Conservation (phyloP, 92 coral and sea anemone genomes). For the Bergia puertoricense region DNA sequence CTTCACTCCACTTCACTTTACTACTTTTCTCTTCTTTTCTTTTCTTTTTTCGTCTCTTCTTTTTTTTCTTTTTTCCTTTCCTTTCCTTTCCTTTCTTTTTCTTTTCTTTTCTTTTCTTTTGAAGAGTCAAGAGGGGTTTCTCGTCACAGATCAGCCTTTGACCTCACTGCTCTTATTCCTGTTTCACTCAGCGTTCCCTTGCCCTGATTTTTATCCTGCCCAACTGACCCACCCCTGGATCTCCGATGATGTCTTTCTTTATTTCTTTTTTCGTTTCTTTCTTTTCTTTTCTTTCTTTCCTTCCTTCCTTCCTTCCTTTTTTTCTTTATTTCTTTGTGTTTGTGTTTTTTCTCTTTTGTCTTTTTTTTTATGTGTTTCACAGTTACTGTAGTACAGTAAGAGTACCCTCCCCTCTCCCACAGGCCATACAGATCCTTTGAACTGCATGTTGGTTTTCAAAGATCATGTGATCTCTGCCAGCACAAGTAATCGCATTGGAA, state of each 20-base stretch:
- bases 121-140: too few relatives aligned
- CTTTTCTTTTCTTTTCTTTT: background rate
- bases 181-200: too few relatives aligned
- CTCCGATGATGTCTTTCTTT: background rate
- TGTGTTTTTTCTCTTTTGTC: background rate
- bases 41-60: too few relatives aligned
- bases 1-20: too few relatives aligned
- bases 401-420: background rate
- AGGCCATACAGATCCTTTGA: constrained; percentile 80
- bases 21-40: background rate
- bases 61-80: too few relatives aligned
- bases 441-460: constrained; percentile 62
- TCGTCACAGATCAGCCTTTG: background rate
- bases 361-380: background rate
- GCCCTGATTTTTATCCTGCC: background rate
- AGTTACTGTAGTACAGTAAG: background rate
- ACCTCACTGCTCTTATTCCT: background rate
- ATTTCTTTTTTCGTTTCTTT: background rate
- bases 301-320: background rate
- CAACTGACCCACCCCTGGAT: too few relatives aligned
- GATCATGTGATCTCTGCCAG: constrained; percentile 83
- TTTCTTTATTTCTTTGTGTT: background rate
- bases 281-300: too few relatives aligned
- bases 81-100: background rate
- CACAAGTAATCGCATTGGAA: constrained; percentile 77